Base-by-base conservation (phyloP, 2,113 vertebrate genomes). In the Myocastor coypus region DNA sequence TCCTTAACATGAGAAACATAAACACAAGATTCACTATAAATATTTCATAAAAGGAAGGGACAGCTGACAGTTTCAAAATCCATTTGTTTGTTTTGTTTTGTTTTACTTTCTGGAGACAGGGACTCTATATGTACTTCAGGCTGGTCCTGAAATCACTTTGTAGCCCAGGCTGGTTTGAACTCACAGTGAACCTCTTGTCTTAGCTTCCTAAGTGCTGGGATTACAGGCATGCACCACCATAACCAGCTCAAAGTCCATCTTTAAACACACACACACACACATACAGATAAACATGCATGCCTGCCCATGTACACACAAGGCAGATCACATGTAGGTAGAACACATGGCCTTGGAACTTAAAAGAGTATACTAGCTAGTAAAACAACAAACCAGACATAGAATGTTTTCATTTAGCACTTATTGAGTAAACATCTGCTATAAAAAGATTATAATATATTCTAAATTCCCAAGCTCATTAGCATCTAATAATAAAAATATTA, bases 1-100 rank as follows among this genome's bases (percentile, higher is more conserved):
- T 99, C 99, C 99, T 99, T 97, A 97, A 98, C 94, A 96, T 95
- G 98, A 97, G 96, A 98, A 98, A 98, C 4, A 96, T 89, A 98
- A 98, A 98, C 97, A 98, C 91, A 97, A 96, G 96, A 98, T 95
- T 96, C 55, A 98, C 89, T 57, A 97, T 83, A 95, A 75, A 93
- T 94, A 98, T 89, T 97, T 95, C 92, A 98, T 95, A 92, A 97
- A 97, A 96, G n/a, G 4, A 84, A 93, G 57, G 16, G 46, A 73
- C 11, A 96, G 30, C 20, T 82, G 16, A 95, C 16, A 83, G 26
- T 89, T 83, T 92, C 50, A 75, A 96, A 97, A 40, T 87, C 64
- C 50, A 93, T n/a, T 75, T 87, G 94, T 83, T 10, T 69, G 1
- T n/a, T 34, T 68, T 14, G 30, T 73, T 42, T 73, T 73, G 37